phyloP scores from a whole-genome alignment of 2,113 vertebrate species.

The Willisornis vidua region DNA sequence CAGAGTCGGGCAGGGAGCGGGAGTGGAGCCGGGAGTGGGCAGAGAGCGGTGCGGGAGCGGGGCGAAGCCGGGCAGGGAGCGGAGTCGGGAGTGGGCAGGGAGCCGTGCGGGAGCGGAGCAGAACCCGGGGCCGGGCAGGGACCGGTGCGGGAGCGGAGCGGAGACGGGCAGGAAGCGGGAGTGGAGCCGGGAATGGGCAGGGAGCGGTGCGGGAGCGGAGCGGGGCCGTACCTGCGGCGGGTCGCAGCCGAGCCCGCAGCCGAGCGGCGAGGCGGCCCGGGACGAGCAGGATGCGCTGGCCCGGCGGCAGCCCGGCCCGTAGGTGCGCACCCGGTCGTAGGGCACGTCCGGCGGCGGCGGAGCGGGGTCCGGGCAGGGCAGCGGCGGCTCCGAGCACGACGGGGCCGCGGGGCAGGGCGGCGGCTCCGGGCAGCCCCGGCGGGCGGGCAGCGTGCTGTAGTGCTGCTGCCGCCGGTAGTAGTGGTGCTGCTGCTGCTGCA shows the following conservation, averaged over 20 bases:
- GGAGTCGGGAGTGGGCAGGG: not conserved
- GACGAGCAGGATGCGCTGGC: slow-evolving; percentile 44
- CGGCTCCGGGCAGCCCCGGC: not conserved
- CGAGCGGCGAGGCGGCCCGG: slow-evolving; percentile 61
- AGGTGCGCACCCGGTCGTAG: slow-evolving; percentile 73
- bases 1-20: no score
- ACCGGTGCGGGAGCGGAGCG: no score
- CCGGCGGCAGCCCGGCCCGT: slow-evolving; percentile 73
- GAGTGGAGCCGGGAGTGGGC: not conserved
- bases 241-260: slow-evolving; percentile 20
- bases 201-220: no score
- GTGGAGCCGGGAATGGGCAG: not conserved
- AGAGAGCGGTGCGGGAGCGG: no score
- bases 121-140: no score
- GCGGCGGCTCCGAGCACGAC: not conserved
- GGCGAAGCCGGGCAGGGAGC: no score
- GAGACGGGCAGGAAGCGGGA: not conserved
- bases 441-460: not conserved
- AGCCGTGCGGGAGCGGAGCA: not conserved
- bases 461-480: slow-evolving; percentile 36
- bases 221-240: slow-evolving; percentile 21
- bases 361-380: not conserved
- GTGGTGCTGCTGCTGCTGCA: slow-evolving; percentile 45
- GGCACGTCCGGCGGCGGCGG: slow-evolving; percentile 46
- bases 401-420: not conserved